Conservation (phyloP, 2,113 vertebrate species). For the Tricholaema leucomelas region DNA sequence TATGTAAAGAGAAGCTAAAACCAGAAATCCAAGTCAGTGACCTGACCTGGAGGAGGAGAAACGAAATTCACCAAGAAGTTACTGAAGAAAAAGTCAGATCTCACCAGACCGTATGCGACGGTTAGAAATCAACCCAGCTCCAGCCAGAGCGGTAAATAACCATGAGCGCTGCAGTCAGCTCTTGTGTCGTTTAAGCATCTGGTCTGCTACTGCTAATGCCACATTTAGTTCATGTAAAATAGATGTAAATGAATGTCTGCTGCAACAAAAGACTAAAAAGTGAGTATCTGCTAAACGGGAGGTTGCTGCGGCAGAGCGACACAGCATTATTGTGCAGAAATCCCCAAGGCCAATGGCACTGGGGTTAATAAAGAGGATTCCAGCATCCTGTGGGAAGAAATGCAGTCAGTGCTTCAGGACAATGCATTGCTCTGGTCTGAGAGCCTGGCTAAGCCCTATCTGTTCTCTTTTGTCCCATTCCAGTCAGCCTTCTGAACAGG, state of each 20-base stretch:
- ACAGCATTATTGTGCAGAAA: constrained; percentile 18
- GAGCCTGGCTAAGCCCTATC: neutral
- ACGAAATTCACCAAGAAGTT: neutral
- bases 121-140: constrained; percentile 21
- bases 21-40: neutral
- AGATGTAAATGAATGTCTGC: constrained; percentile 56
- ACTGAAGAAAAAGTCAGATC: neutral
- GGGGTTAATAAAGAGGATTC: neutral
- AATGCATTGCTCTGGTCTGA: neutral
- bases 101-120: constrained; percentile 12
- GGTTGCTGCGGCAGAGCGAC: neutral
- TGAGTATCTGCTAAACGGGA: constrained; percentile 23
- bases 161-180: neutral
- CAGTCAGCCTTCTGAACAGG: neutral
- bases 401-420: neutral
- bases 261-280: constrained; percentile 28
- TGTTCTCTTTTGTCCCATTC: neutral
- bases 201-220: constrained; percentile 43
- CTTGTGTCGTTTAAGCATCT: constrained; percentile 50
- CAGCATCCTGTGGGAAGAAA: neutral
- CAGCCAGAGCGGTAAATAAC: constrained; percentile 51
- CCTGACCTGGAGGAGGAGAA: neutral
- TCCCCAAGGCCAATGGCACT: neutral
- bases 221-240: constrained; percentile 63
- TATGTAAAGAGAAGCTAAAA: neutral